Conservation (phyloP, 2,113 vertebrate genomes). For the Bungarus multicinctus region DNA sequence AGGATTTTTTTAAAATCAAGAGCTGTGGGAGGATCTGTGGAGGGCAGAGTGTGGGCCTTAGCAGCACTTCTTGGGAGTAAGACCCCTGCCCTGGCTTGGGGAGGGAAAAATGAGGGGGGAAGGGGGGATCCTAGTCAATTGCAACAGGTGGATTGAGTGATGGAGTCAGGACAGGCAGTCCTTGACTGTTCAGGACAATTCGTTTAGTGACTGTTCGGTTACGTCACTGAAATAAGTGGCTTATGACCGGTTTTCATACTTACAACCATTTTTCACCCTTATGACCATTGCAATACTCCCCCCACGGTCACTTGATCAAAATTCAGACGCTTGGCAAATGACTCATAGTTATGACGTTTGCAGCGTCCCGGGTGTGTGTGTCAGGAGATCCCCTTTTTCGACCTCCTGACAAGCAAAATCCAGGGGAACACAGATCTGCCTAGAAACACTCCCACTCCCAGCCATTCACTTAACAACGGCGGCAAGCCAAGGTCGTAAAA, state of each 20-base stretch:
- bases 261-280: too few relatives aligned
- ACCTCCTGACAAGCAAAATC: too few relatives aligned
- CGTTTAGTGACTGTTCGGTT: neutral
- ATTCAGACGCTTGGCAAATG: neutral
- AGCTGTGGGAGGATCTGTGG: neutral
- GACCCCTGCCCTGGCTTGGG: neutral
- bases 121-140: neutral
- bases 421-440: too few relatives aligned
- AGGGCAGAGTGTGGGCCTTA: neutral
- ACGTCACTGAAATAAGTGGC: too few relatives aligned
- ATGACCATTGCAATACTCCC: too few relatives aligned
- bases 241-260: too few relatives aligned
- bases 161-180: neutral
- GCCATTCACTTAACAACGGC: too few relatives aligned
- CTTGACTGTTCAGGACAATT: neutral
- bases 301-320: too few relatives aligned
- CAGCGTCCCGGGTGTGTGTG: too few relatives aligned
- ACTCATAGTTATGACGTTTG: neutral
- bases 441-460: too few relatives aligned
- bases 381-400: too few relatives aligned
- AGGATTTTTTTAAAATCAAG: constrained; percentile 22
- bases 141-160: neutral
- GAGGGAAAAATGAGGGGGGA: neutral
- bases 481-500: too few relatives aligned
- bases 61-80: neutral